Conservation (phyloP, 2,888 invertebrate species). For the Eupithecia centaureata region DNA sequence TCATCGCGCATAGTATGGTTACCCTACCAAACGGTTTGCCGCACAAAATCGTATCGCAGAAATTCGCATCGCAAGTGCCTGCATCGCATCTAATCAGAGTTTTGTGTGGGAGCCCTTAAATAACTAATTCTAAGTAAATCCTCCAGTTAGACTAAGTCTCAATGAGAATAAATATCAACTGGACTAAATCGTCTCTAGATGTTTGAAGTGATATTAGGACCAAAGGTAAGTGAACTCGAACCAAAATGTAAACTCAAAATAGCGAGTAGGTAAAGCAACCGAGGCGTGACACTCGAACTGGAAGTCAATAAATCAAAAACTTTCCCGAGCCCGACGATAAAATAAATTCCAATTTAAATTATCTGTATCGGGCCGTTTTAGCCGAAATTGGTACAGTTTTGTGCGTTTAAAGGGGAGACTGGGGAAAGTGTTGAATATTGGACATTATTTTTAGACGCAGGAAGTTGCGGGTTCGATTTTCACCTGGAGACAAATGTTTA, state of each 20-base stretch:
- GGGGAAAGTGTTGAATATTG: background rate
- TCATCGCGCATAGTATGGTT: too few relatives aligned
- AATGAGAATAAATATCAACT: too few relatives aligned
- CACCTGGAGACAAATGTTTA: too few relatives aligned
- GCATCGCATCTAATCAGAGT: too few relatives aligned
- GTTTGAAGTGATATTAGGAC: background rate
- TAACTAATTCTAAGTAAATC: too few relatives aligned
- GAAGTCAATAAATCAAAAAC: constrained; percentile 54
- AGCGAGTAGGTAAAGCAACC: constrained; percentile 23
- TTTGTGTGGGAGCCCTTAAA: too few relatives aligned
- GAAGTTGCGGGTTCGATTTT: too few relatives aligned
- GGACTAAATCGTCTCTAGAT: too few relatives aligned
- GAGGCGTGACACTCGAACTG: constrained; percentile 47
- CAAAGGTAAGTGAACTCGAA: background rate
- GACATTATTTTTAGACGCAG: background rate
- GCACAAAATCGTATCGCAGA: too few relatives aligned
- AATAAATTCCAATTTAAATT: constrained; percentile 52
- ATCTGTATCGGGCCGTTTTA: constrained; percentile 44
- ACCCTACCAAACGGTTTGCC: too few relatives aligned
- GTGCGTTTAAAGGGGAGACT: background rate
- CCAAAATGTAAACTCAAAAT: constrained; percentile 7
- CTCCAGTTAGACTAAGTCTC: too few relatives aligned
- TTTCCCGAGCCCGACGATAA: constrained; percentile 46
- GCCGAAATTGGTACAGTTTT: constrained; percentile 31
- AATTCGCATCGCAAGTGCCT: too few relatives aligned